These are phyloP conservation scores for Coenonympha glycerion DNA, from an alignment of 2,888 invertebrate species.

Conservation along the genomic window DNA sequence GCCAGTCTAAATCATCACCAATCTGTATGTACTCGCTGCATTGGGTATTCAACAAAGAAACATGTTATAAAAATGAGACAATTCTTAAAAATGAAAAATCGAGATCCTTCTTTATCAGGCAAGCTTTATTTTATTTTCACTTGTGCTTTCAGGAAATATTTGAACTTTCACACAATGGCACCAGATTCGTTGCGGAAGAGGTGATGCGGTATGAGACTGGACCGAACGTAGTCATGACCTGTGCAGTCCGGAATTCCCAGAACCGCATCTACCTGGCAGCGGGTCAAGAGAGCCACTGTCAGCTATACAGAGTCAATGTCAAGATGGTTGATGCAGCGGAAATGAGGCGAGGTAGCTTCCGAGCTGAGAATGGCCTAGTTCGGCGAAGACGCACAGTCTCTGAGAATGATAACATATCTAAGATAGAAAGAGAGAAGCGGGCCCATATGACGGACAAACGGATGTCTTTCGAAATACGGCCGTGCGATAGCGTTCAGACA, in stretches of 20 bases:
- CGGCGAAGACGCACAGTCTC: conserved; percentile 70
- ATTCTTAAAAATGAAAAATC: too few species aligned
- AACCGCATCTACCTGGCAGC: conserved; percentile 88
- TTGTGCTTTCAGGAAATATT: conserved; percentile 87
- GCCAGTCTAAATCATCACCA: too few species aligned
- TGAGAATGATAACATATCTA: conserved; percentile 71
- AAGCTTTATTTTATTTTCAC: not conserved
- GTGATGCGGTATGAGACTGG: conserved; percentile 93
- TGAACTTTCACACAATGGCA: conserved; percentile 90
- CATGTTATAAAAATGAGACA: too few species aligned
- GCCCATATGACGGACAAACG: conserved; percentile 72
- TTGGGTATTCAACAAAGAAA: too few species aligned
- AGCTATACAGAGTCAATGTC: conserved; percentile 84
- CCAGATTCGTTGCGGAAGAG: conserved; percentile 89
- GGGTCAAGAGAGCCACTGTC: conserved; percentile 94
- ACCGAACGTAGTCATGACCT: conserved; percentile 93
- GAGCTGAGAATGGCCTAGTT: conserved; percentile 67
- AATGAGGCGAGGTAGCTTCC: conserved; percentile 74
- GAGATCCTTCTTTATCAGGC: not conserved
- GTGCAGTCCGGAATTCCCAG: conserved; percentile 82
- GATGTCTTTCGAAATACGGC: conserved; percentile 84
- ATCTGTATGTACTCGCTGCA: too few species aligned
- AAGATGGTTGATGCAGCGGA: conserved; percentile 75
- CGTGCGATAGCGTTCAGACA: conserved; percentile 88
- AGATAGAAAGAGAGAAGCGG: conserved; percentile 60